These are phyloP conservation scores for Tauraco hartlaubi DNA, from an alignment of 2,797 vertebrate genomes.

Conservation along the genomic window DNA sequence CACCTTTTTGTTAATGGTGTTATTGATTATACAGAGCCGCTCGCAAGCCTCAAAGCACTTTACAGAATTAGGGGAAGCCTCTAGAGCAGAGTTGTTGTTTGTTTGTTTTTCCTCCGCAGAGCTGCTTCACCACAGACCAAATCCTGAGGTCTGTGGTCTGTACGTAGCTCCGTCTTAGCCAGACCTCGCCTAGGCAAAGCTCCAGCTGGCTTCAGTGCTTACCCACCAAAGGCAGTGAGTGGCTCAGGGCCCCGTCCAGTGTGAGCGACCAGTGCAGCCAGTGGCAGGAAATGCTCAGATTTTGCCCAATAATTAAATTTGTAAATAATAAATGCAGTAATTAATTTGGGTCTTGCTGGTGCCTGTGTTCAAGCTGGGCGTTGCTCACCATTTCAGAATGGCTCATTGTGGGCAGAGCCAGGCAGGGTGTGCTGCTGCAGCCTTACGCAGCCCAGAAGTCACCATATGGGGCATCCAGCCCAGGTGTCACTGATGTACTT, in stretches of 20 bases:
- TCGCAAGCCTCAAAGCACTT: constrained; percentile 30
- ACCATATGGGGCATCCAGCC: not conserved
- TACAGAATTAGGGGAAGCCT: constrained; percentile 53
- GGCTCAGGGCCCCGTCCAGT: fast-evolving
- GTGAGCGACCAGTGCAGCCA: not conserved
- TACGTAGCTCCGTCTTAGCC: not conserved
- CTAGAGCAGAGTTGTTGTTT: constrained; percentile 18
- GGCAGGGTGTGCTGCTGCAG: not conserved
- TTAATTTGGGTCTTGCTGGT: not conserved
- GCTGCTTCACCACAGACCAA: not conserved
- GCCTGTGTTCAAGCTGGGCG: not conserved
- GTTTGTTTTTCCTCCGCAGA: constrained; percentile 4
- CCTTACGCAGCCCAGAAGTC: not conserved
- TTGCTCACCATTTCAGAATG: not conserved
- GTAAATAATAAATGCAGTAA: not conserved
- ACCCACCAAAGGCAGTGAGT: not conserved
- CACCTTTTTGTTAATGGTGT: constrained; percentile 54
- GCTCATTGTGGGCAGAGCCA: not conserved
- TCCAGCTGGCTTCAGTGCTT: not conserved
- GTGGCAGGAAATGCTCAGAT: not conserved
- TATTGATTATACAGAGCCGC: constrained; percentile 13
- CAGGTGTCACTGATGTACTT: not conserved
- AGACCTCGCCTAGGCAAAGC: not conserved
- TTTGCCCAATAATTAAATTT: not conserved
- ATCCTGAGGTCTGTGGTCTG: not conserved